Evolutionary conservation across 2,888 invertebrate genomes (phyloP).

Genomic region (Fragum fragum): DNA sequence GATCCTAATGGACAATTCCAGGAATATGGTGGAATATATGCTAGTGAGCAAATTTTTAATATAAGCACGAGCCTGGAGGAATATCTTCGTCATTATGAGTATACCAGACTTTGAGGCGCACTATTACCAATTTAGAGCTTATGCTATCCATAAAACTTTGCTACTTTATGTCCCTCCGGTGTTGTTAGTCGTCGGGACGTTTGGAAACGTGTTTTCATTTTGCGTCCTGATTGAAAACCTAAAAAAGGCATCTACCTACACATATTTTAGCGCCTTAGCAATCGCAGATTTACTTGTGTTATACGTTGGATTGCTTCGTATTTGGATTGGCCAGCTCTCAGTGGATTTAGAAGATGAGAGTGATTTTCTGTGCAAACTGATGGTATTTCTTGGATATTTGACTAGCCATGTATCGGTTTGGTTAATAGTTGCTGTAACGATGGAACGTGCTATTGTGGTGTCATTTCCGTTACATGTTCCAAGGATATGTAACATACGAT

Average conservation of each 20-base stretch:
- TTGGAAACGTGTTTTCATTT: conserved; percentile 84
- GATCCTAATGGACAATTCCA: too few relatives aligned
- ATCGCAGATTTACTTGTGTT: conserved; percentile 84
- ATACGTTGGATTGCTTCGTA: conserved; percentile 79
- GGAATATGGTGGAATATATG: too few relatives aligned
- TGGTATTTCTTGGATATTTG: conserved; percentile 78
- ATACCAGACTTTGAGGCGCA: conserved; percentile 32
- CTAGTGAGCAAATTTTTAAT: too few relatives aligned
- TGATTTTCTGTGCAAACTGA: conserved; percentile 81
- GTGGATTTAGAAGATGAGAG: conserved; percentile 74
- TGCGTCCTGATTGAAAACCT: conserved; percentile 80
- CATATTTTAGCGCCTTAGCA: conserved; percentile 82
- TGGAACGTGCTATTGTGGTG: conserved; percentile 81
- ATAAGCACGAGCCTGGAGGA: too few relatives aligned
- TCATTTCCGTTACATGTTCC: conserved; percentile 78
- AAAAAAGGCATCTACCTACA: conserved; percentile 83
- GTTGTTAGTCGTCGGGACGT: conserved; percentile 82
- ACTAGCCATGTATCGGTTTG: conserved; percentile 84
- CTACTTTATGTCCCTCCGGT: conserved; percentile 81
- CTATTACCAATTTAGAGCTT: conserved; percentile 43
- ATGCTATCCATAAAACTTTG: conserved; percentile 73
- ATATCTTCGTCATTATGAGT: conserved; percentile 23
- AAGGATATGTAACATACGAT: conserved; percentile 70
- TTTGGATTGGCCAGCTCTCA: conserved; percentile 83
- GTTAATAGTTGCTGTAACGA: conserved; percentile 77